phyloP scores from a whole-genome alignment of 2,888 invertebrate species.

The Schrankia costaestrigalis region DNA sequence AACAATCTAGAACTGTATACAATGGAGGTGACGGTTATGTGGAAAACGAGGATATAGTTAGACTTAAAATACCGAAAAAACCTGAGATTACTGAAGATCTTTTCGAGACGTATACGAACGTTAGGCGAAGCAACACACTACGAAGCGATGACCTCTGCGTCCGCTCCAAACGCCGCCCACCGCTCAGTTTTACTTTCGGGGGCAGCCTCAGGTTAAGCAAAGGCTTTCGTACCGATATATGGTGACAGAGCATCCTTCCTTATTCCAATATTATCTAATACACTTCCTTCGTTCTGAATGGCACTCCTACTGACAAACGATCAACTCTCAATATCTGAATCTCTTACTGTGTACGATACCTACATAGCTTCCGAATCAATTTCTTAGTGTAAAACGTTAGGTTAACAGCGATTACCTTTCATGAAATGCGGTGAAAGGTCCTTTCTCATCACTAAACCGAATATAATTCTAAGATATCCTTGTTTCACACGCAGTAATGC shows the following conservation, averaged over 20 bases:
- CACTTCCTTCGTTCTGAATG: conserved; percentile 49
- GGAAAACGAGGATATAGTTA: conserved; percentile 78
- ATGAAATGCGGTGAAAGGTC: conserved; percentile 52
- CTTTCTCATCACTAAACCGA: conserved; percentile 35
- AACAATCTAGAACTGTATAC: conserved; percentile 59
- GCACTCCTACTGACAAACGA: conserved; percentile 56
- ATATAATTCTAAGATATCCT: conserved; percentile 65
- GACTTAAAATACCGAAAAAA: conserved; percentile 77
- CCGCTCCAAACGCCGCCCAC: conserved; percentile 59
- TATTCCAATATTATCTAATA: conserved; percentile 45
- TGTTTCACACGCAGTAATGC: conserved; percentile 67
- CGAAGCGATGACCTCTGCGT: conserved; percentile 64
- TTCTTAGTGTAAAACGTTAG: conserved; percentile 33
- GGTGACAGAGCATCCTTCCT: conserved; percentile 61
- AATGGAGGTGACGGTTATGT: conserved; percentile 69
- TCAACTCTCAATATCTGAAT: conserved; percentile 42
- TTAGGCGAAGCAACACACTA: conserved; percentile 71
- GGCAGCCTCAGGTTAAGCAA: conserved; percentile 77
- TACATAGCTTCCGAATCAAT: conserved; percentile 49
- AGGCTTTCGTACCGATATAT: conserved; percentile 71
- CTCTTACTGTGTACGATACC: conserved; percentile 66
- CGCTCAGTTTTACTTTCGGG: conserved; percentile 68
- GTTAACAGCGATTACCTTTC: conserved; percentile 41
- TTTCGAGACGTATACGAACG: conserved; percentile 75
- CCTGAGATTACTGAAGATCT: conserved; percentile 80